phyloP scores from a whole-genome alignment of 2,888 invertebrate species.

The Leptinotarsa tumamoca region DNA sequence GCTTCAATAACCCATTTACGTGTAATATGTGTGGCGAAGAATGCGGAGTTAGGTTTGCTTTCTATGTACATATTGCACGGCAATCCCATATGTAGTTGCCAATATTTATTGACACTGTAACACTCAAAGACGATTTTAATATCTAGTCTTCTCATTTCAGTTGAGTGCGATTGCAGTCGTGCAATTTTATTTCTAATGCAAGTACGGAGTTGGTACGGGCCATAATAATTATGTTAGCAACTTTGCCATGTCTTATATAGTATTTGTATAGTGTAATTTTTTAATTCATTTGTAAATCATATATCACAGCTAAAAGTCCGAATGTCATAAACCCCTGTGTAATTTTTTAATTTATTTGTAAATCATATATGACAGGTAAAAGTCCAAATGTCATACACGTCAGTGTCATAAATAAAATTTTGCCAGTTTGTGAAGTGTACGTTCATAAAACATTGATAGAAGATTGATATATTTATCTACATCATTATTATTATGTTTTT shows the following conservation, averaged over 20 bases:
- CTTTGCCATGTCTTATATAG: slow-evolving; percentile 33
- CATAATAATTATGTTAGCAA: slow-evolving; percentile 16
- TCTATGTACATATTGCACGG: slow-evolving; percentile 87
- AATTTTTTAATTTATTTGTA: slow-evolving; percentile 23
- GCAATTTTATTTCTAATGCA: slow-evolving; percentile 43
- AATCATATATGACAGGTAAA: slow-evolving; percentile 35
- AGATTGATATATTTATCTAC: not conserved
- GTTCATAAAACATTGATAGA: slow-evolving; percentile 39
- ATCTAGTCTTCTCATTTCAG: slow-evolving; percentile 40
- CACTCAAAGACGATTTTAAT: slow-evolving; percentile 24
- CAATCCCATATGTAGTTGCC: slow-evolving; percentile 71
- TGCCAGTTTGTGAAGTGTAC: slow-evolving; percentile 24
- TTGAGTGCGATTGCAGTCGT: slow-evolving; percentile 36
- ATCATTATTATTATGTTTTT: no score
- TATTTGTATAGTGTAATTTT: slow-evolving; percentile 21
- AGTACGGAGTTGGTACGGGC: slow-evolving; percentile 37
- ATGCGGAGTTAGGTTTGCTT: slow-evolving; percentile 85
- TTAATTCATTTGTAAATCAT: no score
- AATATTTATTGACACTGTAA: slow-evolving; percentile 31
- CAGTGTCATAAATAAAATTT: slow-evolving; percentile 22
- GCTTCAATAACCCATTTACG: slow-evolving; percentile 90
- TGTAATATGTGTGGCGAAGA: slow-evolving; percentile 96
- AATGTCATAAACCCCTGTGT: slow-evolving; percentile 35
- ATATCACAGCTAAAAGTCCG: no score
- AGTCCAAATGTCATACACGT: slow-evolving; percentile 33